A percentile compares a stretch with the other conserved stretches of the same genome.
phyloP scores from a whole-genome alignment of 1,140 invertebrate species.

The Dufourea novaeangliae region DNA sequence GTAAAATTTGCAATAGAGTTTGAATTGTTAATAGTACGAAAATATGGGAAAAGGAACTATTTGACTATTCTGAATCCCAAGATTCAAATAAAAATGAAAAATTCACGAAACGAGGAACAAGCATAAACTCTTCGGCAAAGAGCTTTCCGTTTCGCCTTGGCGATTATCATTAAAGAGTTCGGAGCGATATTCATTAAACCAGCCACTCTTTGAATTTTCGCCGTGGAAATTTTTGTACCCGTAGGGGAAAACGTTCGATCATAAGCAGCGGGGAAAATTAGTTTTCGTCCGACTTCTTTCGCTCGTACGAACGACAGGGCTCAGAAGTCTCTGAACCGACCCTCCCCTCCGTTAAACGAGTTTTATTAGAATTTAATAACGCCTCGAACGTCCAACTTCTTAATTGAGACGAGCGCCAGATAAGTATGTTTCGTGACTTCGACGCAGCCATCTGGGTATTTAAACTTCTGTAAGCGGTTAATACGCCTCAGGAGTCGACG shows the following conservation, averaged over 20 bases:
- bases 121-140: neutral
- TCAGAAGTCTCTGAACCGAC: neutral
- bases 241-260: neutral
- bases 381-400: neutral
- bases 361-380: slow-evolving; percentile 21
- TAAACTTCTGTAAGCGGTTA: slow-evolving; percentile 37
- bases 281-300: neutral
- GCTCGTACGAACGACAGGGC: neutral
- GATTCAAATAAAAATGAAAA: neutral
- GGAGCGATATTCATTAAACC: neutral
- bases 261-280: neutral
- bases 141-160: too few species aligned
- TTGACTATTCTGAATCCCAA: too few species aligned
- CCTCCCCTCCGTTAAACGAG: neutral
- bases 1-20: too few species aligned
- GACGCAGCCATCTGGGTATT: slow-evolving; percentile 11
- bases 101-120: neutral
- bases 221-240: neutral
- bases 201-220: neutral
- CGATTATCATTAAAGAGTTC: neutral
- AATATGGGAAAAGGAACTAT: too few species aligned
- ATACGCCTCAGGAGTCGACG: neutral
- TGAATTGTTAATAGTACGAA: too few species aligned
- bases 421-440: slow-evolving; percentile 39
- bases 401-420: neutral